These are phyloP conservation scores for Psammodynastes pulverulentus DNA, from an alignment of 2,113 vertebrate genomes.

Conservation along the genomic window DNA sequence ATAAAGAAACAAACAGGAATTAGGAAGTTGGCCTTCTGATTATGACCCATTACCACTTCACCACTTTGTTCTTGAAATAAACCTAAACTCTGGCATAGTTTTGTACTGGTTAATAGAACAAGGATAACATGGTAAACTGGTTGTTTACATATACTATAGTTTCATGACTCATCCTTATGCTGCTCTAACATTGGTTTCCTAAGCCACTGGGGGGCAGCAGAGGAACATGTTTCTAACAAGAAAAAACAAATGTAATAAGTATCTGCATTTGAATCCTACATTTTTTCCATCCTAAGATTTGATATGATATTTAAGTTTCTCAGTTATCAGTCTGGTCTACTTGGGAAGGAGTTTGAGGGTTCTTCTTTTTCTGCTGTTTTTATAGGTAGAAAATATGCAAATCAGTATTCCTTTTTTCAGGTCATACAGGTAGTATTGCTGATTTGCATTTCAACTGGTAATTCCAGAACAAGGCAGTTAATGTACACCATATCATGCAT, in stretches of 20 bases:
- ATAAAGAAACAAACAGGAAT: neutral
- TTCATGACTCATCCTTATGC: neutral
- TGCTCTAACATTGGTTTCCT: constrained; percentile 33
- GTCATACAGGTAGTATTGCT: constrained; percentile 25
- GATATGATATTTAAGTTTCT: constrained; percentile 12
- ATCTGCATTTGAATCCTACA: neutral
- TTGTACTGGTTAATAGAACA: neutral
- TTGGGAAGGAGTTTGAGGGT: neutral
- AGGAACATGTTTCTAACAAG: constrained; percentile 30
- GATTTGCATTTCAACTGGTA: constrained; percentile 23
- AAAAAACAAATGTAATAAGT: constrained; percentile 40
- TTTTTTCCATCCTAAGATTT: neutral
- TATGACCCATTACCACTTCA: neutral
- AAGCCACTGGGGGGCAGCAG: constrained; percentile 62
- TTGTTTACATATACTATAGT: neutral
- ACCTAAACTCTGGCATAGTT: neutral
- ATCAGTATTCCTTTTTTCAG: neutral
- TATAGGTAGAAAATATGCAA: neutral
- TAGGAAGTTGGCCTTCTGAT: neutral
- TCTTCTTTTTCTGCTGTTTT: constrained; percentile 30
- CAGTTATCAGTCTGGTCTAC: neutral
- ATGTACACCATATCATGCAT: constrained; percentile 5
- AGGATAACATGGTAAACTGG: neutral
- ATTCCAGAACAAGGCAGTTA: neutral
- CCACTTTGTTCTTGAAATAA: neutral